These are phyloP conservation scores for Apantesis nais DNA, from an alignment of 2,888 invertebrate species.

Conservation along the genomic window DNA sequence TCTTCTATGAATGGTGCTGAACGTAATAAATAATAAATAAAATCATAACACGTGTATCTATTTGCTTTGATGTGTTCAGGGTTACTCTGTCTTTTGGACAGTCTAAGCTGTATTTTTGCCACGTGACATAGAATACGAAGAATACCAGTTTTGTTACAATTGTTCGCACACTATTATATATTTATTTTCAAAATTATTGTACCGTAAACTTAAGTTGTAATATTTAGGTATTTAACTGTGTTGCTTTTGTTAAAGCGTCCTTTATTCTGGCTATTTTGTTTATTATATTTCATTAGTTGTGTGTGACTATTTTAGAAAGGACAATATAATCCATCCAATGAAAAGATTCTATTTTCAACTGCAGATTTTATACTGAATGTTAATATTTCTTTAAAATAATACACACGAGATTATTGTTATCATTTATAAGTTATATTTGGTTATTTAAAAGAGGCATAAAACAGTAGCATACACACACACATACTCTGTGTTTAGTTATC, in stretches of 20 bases:
- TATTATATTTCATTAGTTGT: background rate
- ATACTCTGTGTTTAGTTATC: too few relatives aligned
- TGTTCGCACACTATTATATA: background rate
- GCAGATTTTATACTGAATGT: background rate
- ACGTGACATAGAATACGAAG: background rate
- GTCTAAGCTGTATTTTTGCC: background rate
- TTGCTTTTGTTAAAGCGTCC: background rate
- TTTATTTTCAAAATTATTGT: background rate
- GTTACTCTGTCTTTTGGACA: background rate
- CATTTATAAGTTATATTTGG: background rate
- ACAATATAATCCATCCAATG: background rate
- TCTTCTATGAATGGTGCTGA: background rate
- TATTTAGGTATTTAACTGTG: background rate
- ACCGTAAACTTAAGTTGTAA: background rate
- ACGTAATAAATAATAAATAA: background rate
- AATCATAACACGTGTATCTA: background rate
- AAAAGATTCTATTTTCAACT: background rate
- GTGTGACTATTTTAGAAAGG: background rate
- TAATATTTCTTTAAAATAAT: background rate
- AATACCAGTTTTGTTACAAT: background rate
- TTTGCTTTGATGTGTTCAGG: background rate
- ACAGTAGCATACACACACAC: too few relatives aligned
- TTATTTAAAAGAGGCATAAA: background rate
- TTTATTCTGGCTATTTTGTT: background rate
- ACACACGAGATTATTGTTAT: background rate